Percentiles rank a stretch among this genome's conserved stretches.
Evolutionary conservation across 2,113 vertebrate genomes (phyloP).

Genomic region (Cynocephalus volans): DNA sequence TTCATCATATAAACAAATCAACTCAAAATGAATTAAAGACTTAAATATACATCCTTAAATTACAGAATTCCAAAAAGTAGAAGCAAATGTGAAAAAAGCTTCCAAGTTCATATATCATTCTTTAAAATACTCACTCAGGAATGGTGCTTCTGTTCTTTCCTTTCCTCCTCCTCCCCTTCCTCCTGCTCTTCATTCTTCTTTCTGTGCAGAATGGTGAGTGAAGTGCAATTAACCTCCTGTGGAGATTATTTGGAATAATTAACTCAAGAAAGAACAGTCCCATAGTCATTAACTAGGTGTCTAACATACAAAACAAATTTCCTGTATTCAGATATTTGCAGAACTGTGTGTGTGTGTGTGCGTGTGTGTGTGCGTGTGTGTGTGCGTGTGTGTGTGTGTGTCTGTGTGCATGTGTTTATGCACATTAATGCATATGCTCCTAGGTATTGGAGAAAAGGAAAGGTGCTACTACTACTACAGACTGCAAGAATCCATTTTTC

Average conservation of each 20-base stretch:
- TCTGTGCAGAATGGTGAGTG: background rate
- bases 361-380: background rate
- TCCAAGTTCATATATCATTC: background rate
- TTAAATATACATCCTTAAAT: too few relatives aligned
- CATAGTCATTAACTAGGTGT: background rate
- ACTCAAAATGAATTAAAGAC: too few relatives aligned
- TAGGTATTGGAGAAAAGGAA: background rate
- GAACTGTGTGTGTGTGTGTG: background rate
- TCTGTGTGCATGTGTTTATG: too few relatives aligned
- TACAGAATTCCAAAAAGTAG: background rate
- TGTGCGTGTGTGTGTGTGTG: background rate
- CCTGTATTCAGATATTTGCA: background rate
- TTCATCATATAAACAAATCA: too few relatives aligned
- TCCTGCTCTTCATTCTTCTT: background rate
- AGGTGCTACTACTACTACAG: background rate
- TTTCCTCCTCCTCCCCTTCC: background rate
- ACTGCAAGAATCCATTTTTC: background rate
- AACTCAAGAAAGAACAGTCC: background rate
- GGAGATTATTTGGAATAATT: background rate
- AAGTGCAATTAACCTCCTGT: background rate
- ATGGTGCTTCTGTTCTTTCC: background rate
- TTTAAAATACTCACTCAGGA: background rate
- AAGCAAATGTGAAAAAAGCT: background rate
- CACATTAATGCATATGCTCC: background rate
- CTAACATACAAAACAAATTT: background rate